phyloP scores from a whole-genome alignment of 2,797 vertebrate genomes.

The Ptychobarbus kaznakovi region DNA sequence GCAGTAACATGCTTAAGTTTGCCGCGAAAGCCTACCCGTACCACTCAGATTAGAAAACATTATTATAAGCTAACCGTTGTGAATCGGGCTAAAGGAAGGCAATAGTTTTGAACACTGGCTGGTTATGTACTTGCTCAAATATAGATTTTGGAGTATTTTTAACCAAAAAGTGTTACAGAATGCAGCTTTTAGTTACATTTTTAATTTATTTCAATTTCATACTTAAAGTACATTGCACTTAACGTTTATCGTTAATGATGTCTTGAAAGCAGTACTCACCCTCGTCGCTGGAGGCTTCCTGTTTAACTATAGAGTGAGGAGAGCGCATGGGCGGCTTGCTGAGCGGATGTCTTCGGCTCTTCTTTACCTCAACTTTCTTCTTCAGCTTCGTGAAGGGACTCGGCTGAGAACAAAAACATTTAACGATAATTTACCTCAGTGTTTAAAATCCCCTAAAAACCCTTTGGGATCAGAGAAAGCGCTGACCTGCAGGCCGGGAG shows the following conservation, averaged over 20 bases:
- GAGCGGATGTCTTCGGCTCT: slow-evolving; percentile 93
- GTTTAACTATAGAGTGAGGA: slow-evolving; percentile 90
- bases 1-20: too few relatives aligned
- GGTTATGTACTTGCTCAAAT: too few relatives aligned
- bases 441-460: neutral
- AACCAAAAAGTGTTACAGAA: too few relatives aligned
- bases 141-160: too few relatives aligned
- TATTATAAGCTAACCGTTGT: too few relatives aligned
- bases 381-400: slow-evolving; percentile 85
- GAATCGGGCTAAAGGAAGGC: too few relatives aligned
- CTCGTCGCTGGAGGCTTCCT: slow-evolving; percentile 88
- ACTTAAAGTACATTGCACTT: neutral
- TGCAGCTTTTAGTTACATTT: too few relatives aligned
- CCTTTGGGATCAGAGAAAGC: neutral
- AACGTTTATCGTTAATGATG: neutral
- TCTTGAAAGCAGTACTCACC: slow-evolving; percentile 73
- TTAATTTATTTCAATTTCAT: neutral
- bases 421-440: neutral
- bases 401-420: slow-evolving; percentile 62
- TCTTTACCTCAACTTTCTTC: slow-evolving; percentile 91
- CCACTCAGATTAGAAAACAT: too few relatives aligned
- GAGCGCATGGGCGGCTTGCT: slow-evolving; percentile 91
- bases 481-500: slow-evolving; percentile 63
- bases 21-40: too few relatives aligned
- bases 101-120: too few relatives aligned